Conservation (phyloP, 2,888 invertebrate species). For the Drosophila robusta region DNA sequence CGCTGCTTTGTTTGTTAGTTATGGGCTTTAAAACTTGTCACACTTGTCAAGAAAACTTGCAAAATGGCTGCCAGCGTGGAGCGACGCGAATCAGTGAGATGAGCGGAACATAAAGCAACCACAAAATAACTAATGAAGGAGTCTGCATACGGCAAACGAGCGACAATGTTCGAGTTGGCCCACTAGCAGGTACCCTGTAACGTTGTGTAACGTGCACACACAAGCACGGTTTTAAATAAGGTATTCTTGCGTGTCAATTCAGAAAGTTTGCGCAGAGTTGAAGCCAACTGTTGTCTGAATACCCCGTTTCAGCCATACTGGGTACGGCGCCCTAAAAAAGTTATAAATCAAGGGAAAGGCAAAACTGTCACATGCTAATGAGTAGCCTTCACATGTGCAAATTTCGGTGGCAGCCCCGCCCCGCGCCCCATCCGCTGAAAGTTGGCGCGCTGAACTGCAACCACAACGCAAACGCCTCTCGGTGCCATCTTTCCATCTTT, state of each 20-base stretch:
- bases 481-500: constrained; percentile 14
- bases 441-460: constrained; percentile 25
- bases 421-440: background rate
- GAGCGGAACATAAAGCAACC: background rate
- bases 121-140: constrained; percentile 1
- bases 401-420: background rate
- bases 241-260: too few relatives aligned
- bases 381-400: constrained; percentile 33
- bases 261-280: too few relatives aligned
- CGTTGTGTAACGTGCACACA: background rate
- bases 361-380: constrained; percentile 50
- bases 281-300: too few relatives aligned
- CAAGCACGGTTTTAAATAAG: background rate
- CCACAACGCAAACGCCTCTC: constrained; percentile 18
- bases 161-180: background rate
- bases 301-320: too few relatives aligned
- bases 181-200: background rate
- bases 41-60: constrained; percentile 67
- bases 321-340: constrained; percentile 1
- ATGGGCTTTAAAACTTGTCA: constrained; percentile 71
- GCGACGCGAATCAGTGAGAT: constrained; percentile 2
- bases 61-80: constrained; percentile 32
- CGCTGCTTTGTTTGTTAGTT: constrained; percentile 57
- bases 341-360: constrained; percentile 27
- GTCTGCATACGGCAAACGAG: constrained; percentile 2